These are phyloP conservation scores for Galerucella calmariensis DNA, from an alignment of 2,888 invertebrate genomes.

Conservation along the genomic window DNA sequence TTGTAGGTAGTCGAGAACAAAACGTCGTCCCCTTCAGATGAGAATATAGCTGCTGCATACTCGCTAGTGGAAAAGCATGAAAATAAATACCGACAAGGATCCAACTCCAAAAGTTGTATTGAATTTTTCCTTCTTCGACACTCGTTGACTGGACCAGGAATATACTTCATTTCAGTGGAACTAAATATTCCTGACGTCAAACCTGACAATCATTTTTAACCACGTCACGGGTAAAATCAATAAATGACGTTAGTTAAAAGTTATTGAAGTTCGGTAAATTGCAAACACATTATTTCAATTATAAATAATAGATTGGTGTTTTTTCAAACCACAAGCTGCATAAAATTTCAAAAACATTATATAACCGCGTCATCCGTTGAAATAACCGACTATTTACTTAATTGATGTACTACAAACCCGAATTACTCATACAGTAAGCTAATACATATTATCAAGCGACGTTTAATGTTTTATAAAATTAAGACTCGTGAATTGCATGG, in stretches of 20 bases:
- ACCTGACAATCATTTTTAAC: too few species aligned
- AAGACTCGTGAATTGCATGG: not conserved
- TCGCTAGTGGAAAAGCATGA: too few species aligned
- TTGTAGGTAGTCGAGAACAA: too few species aligned
- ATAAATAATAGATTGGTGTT: not conserved
- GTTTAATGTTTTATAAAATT: not conserved
- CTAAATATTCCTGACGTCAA: too few species aligned
- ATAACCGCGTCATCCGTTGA: not conserved
- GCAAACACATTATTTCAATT: not conserved
- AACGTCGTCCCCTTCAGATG: too few species aligned
- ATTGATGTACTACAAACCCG: not conserved
- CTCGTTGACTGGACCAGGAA: too few species aligned
- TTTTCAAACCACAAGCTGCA: not conserved
- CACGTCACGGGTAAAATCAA: not conserved
- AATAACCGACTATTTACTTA: not conserved
- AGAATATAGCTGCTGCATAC: too few species aligned
- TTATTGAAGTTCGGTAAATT: not conserved
- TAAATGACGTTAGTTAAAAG: not conserved
- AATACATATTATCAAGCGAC: not conserved
- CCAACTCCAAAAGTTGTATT: too few species aligned
- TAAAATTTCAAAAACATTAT: not conserved
- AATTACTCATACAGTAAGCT: not conserved
- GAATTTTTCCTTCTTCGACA: too few species aligned
- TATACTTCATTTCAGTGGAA: too few species aligned
- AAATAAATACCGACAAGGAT: too few species aligned